phyloP scores from a whole-genome alignment of 2,113 vertebrate species.

The Paedocypris sp. region DNA sequence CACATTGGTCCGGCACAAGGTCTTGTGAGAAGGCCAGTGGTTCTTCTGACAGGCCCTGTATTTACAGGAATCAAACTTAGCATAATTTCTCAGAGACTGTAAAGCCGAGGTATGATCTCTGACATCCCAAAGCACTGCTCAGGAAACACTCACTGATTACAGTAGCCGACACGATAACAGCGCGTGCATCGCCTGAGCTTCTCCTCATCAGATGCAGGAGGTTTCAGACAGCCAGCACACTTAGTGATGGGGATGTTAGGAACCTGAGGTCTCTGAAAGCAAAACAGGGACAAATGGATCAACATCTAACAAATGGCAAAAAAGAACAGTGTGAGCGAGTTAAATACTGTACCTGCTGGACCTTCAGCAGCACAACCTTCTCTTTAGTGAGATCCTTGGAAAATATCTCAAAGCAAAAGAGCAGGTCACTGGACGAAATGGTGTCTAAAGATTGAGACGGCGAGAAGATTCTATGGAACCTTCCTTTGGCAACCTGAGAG shows the following conservation, averaged over 20 bases:
- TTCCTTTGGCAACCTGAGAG: conserved; percentile 76
- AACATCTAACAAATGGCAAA: neutral
- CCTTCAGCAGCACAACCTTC: conserved; percentile 76
- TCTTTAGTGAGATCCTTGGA: conserved; percentile 90
- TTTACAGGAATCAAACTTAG: neutral
- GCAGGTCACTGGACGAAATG: conserved; percentile 70
- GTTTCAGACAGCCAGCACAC: conserved; percentile 89
- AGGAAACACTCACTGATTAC: conserved; percentile 83
- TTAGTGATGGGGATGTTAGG: conserved; percentile 80
- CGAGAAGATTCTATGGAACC: conserved; percentile 78
- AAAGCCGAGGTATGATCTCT: neutral
- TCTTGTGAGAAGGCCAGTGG: conserved; percentile 88
- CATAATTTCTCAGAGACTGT: neutral
- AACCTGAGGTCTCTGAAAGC: conserved; percentile 79
- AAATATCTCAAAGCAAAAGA: conserved; percentile 92
- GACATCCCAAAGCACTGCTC: neutral
- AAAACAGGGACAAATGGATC: neutral
- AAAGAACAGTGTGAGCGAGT: neutral
- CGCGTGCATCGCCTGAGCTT: conserved; percentile 90
- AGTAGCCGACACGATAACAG: conserved; percentile 95
- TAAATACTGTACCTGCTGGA: conserved; percentile 76
- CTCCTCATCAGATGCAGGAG: conserved; percentile 81
- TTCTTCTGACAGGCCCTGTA: conserved; percentile 81
- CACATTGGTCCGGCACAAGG: conserved; percentile 67
- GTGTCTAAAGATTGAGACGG: conserved; percentile 79